Conservation (phyloP, 2,113 vertebrate species). For the Spizaetus ornatus region DNA sequence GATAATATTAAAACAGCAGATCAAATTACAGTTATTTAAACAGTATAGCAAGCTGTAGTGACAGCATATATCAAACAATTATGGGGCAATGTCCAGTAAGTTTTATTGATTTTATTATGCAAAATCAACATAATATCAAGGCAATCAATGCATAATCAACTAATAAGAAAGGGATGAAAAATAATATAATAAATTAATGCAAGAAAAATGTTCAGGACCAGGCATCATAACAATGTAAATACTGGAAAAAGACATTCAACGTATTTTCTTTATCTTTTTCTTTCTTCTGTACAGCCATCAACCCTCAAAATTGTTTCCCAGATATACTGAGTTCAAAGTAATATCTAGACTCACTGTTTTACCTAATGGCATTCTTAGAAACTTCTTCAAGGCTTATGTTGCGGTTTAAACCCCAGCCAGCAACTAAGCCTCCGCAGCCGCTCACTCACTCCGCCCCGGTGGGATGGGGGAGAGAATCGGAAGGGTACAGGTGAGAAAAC, state of each 20-base stretch:
- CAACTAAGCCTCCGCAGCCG: neutral
- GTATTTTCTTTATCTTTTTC: neutral
- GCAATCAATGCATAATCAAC: neutral
- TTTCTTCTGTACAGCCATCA: neutral
- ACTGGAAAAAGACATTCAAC: neutral
- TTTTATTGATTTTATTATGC: neutral
- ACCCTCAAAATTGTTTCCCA: neutral
- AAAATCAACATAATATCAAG: neutral
- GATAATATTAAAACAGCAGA: neutral
- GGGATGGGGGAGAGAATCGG: neutral
- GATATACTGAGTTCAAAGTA: neutral
- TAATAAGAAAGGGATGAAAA: neutral
- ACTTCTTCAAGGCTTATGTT: neutral
- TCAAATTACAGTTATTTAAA: neutral
- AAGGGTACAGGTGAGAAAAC: neutral
- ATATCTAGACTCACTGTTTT: neutral
- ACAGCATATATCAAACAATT: neutral
- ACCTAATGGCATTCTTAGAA: neutral
- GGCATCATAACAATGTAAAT: neutral
- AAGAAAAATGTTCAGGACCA: neutral
- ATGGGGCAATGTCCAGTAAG: neutral
- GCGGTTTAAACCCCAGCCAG: neutral
- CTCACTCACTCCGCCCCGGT: rapidly evolving
- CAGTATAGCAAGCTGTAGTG: neutral
- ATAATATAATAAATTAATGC: neutral